These are phyloP conservation scores for Lethocerus indicus DNA, from an alignment of 1,140 invertebrate species.

Conservation along the genomic window DNA sequence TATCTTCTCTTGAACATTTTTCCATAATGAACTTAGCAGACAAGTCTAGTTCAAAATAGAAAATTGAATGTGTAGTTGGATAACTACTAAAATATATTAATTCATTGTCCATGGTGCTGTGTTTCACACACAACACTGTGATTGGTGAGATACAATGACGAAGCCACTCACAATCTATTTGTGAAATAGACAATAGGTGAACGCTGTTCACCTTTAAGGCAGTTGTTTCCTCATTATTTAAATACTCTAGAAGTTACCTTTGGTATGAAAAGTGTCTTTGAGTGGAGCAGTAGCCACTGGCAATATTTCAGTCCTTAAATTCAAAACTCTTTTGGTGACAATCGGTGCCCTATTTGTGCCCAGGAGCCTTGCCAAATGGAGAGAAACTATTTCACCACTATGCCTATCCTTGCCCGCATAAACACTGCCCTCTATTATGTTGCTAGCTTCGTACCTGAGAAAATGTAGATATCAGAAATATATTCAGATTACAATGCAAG, in stretches of 20 bases:
- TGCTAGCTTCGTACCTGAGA: constrained; percentile 47
- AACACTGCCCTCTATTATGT: constrained; percentile 58
- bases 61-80: no score
- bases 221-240: neutral
- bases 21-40: no score
- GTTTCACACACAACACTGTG: no score
- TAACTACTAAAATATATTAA: no score
- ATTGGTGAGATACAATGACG: no score
- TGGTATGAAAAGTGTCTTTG: constrained; percentile 36
- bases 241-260: constrained; percentile 16
- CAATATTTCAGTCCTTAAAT: constrained; percentile 54
- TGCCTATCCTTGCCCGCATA: constrained; percentile 82
- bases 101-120: no score
- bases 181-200: no score
- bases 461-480: neutral
- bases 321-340: constrained; percentile 55
- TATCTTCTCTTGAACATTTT: no score
- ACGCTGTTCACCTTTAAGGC: no score
- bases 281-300: constrained; percentile 46
- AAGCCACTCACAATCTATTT: no score
- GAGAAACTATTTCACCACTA: constrained; percentile 89
- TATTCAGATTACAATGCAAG: neutral
- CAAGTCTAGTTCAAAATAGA: no score
- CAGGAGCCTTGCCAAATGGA: constrained; percentile 68
- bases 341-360: constrained; percentile 62